Percentiles rank a stretch among this genome's conserved stretches.
These are phyloP conservation scores for Cynaeus angustus DNA, from an alignment of 2,888 invertebrate species.

Conservation along the genomic window DNA sequence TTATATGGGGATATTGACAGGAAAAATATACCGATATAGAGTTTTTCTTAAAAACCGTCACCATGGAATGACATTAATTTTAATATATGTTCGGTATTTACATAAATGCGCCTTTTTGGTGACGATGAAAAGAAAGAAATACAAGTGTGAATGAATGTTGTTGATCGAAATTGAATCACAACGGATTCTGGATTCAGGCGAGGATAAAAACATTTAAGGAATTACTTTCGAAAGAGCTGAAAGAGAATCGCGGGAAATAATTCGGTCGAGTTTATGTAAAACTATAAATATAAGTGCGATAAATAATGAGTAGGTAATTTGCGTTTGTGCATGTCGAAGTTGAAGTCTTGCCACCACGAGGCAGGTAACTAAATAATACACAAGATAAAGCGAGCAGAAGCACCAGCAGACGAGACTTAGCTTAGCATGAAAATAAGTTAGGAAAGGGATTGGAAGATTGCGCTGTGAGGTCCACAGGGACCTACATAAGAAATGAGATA, in stretches of 20 bases:
- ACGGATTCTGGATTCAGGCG: background rate
- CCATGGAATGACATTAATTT: background rate
- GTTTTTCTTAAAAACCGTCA: constrained; percentile 12
- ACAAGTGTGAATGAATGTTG: constrained; percentile 5
- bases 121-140: background rate
- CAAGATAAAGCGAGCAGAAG: constrained; percentile 62
- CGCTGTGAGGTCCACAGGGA: constrained; percentile 63
- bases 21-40: background rate
- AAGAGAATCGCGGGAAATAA: constrained; percentile 12
- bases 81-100: background rate
- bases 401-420: constrained; percentile 60
- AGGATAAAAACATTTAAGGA: constrained; percentile 9
- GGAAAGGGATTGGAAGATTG: constrained; percentile 67
- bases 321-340: constrained; percentile 50
- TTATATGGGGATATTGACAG: constrained; percentile 41
- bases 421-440: constrained; percentile 65
- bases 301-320: constrained; percentile 59
- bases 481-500: constrained; percentile 67
- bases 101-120: background rate
- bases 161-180: constrained; percentile 13
- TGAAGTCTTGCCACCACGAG: constrained; percentile 57
- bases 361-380: constrained; percentile 65
- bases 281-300: constrained; percentile 53
- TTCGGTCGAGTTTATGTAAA: background rate
- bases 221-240: background rate